These are phyloP conservation scores for Thinocorus orbignyianus DNA, from an alignment of 2,113 vertebrate genomes.

Conservation along the genomic window DNA sequence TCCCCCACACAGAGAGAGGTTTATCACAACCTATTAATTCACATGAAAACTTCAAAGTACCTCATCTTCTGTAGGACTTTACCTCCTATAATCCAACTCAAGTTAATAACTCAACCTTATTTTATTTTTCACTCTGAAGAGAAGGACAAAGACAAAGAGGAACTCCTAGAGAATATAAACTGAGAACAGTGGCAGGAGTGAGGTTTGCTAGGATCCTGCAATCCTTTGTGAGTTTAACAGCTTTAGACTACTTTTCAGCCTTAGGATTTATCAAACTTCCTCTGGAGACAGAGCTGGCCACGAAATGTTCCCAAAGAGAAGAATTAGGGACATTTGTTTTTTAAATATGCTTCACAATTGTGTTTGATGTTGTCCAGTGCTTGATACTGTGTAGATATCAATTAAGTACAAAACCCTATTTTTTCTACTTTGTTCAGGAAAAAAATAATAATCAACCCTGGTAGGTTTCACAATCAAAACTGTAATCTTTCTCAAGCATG, in stretches of 20 bases:
- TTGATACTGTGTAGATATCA: neutral
- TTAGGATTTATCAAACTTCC: neutral
- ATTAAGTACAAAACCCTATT: neutral
- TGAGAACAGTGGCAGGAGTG: neutral
- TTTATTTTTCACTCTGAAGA: neutral
- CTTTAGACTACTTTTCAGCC: neutral
- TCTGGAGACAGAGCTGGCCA: neutral
- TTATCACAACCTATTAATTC: neutral
- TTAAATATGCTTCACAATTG: neutral
- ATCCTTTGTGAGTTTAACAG: neutral
- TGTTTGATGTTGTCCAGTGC: neutral
- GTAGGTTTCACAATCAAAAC: constrained; percentile 44
- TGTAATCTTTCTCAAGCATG: constrained; percentile 4
- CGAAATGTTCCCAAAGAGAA: neutral
- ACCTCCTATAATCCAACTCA: neutral
- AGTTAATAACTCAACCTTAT: neutral
- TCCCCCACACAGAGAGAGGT: neutral
- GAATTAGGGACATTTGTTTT: neutral
- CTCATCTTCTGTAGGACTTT: neutral
- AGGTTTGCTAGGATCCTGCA: neutral
- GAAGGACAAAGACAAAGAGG: neutral
- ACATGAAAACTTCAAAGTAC: neutral
- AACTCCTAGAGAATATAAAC: neutral
- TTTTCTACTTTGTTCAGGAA: neutral
- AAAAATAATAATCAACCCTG: neutral